Evolutionary conservation across 2,113 vertebrate species (phyloP), one percentile per base, ranked within the genome.

Genomic region (Bubo blakistoni): DNA sequence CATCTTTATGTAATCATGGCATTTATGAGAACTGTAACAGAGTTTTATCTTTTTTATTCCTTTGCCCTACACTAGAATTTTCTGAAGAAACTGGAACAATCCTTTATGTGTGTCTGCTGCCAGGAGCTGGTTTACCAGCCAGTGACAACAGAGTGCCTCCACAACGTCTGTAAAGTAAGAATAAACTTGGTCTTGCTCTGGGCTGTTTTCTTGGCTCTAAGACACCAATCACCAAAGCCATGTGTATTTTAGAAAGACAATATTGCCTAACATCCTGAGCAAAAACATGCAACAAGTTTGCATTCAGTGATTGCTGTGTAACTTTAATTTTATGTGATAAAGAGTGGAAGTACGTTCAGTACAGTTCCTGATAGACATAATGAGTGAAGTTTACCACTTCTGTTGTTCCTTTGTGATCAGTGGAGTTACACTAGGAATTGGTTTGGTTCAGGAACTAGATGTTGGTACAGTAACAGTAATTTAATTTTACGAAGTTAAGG

Each of bases 71-170:
- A 81, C 63, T 96, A 99, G 99, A 99, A 99, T 98, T 99, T 99
- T 98, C 98, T 99, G 97, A 98, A 99, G 96, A 99, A 99, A 97
- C 98, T 99, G 98, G 99, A 99, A 97, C 99, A 99, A 94, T 99
- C 98, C 89, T 99, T 99, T 96, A 99, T 99, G 99, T 99, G 99
- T 82, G 99, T 99, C 85, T 99, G 99, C 98, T 99, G 99, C 98
- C 99, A 99, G 98, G 99, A 99, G 95, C 97, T 99, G 94, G 99
- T 99, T 95, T 99, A 98, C 97, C 99, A 99, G 96, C 99, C 99
- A 65, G 97, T 99, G 97, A 99, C 99, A 98, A 99, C 99, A 55
- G 96, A 98, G 97, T 99, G 99, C 98, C 98, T 99, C 84, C 99
- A 99, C 98, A 99, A 99, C 16, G 99, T 99, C 94, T 99, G 99